phyloP scores from a whole-genome alignment of 2,888 invertebrate species.

The Pseudoips prasinana region DNA sequence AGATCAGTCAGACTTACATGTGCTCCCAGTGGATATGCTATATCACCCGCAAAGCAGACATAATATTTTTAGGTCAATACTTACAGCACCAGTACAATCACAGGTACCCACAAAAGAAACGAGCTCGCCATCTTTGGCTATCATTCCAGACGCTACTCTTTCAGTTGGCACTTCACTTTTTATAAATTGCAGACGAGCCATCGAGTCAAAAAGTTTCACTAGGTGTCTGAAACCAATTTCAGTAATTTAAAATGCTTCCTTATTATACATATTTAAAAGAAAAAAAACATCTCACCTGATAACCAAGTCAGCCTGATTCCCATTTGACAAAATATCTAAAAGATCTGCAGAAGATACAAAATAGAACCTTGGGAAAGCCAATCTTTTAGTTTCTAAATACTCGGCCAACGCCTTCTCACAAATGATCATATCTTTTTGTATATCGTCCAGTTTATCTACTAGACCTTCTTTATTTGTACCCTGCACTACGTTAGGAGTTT shows the following conservation, averaged over 20 bases:
- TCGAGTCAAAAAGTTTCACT: slow-evolving; percentile 97
- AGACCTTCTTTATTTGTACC: slow-evolving; percentile 94
- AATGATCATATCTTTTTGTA: slow-evolving; percentile 92
- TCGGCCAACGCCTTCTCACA: slow-evolving; percentile 98
- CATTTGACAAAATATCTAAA: slow-evolving; percentile 96
- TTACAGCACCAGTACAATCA: slow-evolving; percentile 92
- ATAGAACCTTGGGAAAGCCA: slow-evolving; percentile 97
- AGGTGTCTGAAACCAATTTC: slow-evolving; percentile 85
- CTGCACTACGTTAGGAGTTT: slow-evolving; percentile 93
- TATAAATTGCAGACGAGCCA: slow-evolving; percentile 92
- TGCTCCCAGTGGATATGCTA: too few relatives aligned
- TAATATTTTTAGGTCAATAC: too few relatives aligned
- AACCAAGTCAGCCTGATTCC: slow-evolving; percentile 94
- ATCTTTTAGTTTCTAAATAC: slow-evolving; percentile 97
- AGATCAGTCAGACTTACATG: too few relatives aligned
- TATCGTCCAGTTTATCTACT: slow-evolving; percentile 88
- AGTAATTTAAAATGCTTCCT: neutral
- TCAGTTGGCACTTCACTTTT: slow-evolving; percentile 81
- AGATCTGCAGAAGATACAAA: slow-evolving; percentile 98
- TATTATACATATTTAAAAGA: too few relatives aligned
- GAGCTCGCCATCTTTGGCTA: slow-evolving; percentile 96
- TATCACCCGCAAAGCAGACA: too few relatives aligned
- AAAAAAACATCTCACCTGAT: slow-evolving; percentile 68
- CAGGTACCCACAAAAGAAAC: slow-evolving; percentile 90
- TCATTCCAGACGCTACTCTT: slow-evolving; percentile 90